Evolutionary conservation across 2,113 vertebrate species (phyloP).

Genomic region (Neofelis nebulosa): DNA sequence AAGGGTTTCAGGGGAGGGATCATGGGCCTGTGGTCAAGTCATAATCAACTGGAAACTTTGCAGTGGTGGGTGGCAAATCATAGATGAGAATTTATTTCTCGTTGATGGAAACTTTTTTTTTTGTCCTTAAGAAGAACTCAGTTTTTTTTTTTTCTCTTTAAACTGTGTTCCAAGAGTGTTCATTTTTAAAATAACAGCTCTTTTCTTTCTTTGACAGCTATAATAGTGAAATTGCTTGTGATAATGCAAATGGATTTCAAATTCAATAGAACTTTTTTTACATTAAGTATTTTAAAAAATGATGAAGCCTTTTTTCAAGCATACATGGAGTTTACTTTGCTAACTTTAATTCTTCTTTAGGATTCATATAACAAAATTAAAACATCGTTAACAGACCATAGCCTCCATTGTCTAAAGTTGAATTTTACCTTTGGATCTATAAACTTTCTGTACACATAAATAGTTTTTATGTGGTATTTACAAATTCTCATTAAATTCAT

Average conservation of each 20-base stretch:
- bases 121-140: constrained; percentile 35
- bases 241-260: constrained; percentile 42
- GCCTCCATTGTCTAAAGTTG: neutral
- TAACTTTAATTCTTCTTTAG: constrained; percentile 1
- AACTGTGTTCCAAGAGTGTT: neutral
- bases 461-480: neutral
- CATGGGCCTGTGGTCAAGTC: neutral
- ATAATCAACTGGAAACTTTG: neutral
- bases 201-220: constrained; percentile 29
- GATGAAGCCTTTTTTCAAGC: neutral
- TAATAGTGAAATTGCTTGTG: constrained; percentile 33
- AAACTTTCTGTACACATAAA: neutral
- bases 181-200: constrained; percentile 16
- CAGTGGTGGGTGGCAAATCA: constrained; percentile 6
- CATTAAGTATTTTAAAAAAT: neutral
- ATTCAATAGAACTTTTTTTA: constrained; percentile 19
- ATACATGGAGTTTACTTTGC: neutral
- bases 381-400: neutral
- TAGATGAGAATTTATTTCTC: constrained; percentile 17
- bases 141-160: constrained; percentile 33
- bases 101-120: constrained; percentile 38
- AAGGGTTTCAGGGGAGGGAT: neutral
- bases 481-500: neutral
- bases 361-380: constrained; percentile 16
- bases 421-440: neutral